These are phyloP conservation scores for Pagetopsis macropterus DNA, from an alignment of 2,797 vertebrate genomes.

Conservation along the genomic window DNA sequence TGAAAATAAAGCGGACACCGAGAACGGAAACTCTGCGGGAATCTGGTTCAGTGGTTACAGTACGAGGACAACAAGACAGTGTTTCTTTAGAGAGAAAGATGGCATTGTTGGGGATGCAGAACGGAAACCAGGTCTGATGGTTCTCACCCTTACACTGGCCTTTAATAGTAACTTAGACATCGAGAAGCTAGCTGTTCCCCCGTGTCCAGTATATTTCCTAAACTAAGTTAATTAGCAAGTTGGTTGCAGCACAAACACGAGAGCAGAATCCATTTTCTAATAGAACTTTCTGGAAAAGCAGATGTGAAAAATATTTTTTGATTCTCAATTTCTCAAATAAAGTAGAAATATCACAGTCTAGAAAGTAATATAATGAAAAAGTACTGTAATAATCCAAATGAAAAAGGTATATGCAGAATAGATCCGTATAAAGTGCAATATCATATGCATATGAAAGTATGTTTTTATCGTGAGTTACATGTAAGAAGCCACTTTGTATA, in stretches of 20 bases:
- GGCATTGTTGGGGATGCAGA: constrained; percentile 53
- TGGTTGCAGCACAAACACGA: neutral
- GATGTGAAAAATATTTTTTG: no score
- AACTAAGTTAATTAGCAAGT: neutral
- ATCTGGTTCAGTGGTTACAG: constrained; percentile 48
- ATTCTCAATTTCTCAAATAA: no score
- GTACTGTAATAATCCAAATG: no score
- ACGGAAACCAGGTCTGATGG: constrained; percentile 46
- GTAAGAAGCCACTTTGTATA: no score
- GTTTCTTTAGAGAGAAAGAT: constrained; percentile 64
- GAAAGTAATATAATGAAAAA: no score
- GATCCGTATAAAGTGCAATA: no score
- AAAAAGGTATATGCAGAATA: no score
- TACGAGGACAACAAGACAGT: constrained; percentile 48
- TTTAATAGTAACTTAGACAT: constrained; percentile 18
- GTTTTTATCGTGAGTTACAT: no score
- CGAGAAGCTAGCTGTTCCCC: neutral
- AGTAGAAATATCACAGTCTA: no score
- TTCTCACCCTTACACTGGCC: constrained; percentile 55
- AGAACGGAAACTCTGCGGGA: constrained; percentile 31
- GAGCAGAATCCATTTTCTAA: neutral
- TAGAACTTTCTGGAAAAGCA: neutral
- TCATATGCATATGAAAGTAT: no score
- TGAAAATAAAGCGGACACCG: constrained; percentile 47
- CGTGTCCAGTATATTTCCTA: neutral